Evolutionary conservation across 2,113 vertebrate species (phyloP).

Genomic region (Cebidichthys violaceus): DNA sequence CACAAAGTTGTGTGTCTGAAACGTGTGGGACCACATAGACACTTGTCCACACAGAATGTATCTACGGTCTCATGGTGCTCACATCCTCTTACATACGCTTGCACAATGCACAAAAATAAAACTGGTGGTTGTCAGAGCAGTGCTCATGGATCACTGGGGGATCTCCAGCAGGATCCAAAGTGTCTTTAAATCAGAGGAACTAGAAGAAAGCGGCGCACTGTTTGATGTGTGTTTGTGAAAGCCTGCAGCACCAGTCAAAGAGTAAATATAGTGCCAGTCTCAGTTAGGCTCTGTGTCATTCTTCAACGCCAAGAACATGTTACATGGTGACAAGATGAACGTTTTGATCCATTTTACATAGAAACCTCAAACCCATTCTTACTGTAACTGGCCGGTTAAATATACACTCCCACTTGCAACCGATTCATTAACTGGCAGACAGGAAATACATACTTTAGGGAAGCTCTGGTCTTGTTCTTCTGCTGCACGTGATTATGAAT

Average conservation of each 20-base stretch:
- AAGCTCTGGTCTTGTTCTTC: not conserved
- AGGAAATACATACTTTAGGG: not conserved
- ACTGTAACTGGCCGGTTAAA: not conserved
- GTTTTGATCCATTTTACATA: not conserved
- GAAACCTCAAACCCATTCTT: not conserved
- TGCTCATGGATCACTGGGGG: conserved; percentile 10
- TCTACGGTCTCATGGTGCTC: conserved; percentile 6
- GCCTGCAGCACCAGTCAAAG: not conserved
- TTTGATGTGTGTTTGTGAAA: conserved; percentile 3
- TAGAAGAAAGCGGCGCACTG: not conserved
- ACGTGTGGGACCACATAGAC: not conserved
- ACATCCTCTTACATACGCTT: not conserved
- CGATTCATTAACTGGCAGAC: not conserved
- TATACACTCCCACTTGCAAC: not conserved
- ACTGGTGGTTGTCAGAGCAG: conserved; percentile 5
- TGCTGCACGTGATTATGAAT: not conserved
- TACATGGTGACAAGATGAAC: not conserved
- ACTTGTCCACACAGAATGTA: not conserved
- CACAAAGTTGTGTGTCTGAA: conserved; percentile 10
- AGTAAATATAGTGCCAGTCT: not conserved
- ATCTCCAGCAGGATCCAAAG: not conserved
- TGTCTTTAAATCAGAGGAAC: not conserved
- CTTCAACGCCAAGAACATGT: not conserved
- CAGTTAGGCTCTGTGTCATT: not conserved
- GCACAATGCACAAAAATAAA: conserved; percentile 17